Conservation (phyloP, 2,797 vertebrate species). For the Gymnocypris eckloni region DNA sequence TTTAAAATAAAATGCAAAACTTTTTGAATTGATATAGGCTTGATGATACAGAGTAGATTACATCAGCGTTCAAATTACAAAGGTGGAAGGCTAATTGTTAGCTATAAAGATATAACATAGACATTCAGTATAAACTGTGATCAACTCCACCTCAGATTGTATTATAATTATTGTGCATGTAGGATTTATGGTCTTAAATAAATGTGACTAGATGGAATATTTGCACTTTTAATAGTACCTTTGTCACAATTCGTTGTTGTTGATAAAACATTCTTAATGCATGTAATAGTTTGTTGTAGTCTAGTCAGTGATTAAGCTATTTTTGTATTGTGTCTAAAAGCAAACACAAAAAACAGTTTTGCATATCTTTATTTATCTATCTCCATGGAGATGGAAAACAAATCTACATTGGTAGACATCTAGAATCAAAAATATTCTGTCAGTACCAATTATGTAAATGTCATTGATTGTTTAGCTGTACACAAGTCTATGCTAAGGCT, state of each 20-base stretch:
- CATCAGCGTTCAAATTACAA: background rate
- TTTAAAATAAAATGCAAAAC: background rate
- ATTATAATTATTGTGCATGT: background rate
- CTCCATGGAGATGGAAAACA: background rate
- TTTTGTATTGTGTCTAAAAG: background rate
- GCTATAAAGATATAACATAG: background rate
- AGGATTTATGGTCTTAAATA: background rate
- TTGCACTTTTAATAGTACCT: background rate
- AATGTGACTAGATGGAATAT: background rate
- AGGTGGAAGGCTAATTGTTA: background rate
- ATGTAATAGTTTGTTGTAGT: background rate
- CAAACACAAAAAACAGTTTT: background rate
- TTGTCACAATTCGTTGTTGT: background rate
- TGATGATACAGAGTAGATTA: too few relatives aligned
- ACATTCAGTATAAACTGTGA: background rate
- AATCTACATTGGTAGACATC: background rate
- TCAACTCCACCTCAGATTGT: background rate
- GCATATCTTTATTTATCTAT: background rate
- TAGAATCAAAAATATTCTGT: background rate
- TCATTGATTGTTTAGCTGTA: background rate
- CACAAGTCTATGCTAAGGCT: background rate
- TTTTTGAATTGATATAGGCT: background rate
- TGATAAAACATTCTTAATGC: background rate
- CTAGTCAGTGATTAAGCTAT: background rate
- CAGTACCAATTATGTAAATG: background rate